phyloP scores from a whole-genome alignment of 2,888 invertebrate species.

The Halocaridina rubra region DNA sequence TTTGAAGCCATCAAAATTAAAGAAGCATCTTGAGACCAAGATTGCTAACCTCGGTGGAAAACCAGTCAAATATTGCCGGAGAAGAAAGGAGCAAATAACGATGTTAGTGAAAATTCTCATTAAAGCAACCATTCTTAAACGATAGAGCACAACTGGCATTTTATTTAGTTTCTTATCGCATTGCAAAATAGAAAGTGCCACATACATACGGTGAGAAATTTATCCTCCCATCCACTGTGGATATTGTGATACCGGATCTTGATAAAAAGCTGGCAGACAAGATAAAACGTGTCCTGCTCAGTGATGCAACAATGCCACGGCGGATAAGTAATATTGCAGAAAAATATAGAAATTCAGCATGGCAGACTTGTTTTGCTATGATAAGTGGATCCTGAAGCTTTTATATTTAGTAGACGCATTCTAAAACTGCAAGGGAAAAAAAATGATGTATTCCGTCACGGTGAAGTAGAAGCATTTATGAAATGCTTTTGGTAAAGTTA shows the following conservation, averaged over 20 bases:
- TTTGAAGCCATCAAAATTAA: conserved; percentile 26
- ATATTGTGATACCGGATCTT: neutral
- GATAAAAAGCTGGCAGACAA: neutral
- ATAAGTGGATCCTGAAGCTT: conserved; percentile 4
- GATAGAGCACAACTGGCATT: conserved; percentile 11
- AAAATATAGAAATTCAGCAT: neutral
- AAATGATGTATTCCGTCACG: neutral
- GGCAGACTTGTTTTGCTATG: neutral
- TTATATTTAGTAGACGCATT: neutral
- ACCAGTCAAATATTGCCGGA: neutral
- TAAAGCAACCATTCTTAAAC: conserved; percentile 14
- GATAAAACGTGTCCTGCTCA: conserved; percentile 9
- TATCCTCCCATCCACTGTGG: conserved; percentile 10
- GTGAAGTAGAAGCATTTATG: neutral
- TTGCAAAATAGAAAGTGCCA: conserved; percentile 13
- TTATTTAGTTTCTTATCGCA: conserved; percentile 11
- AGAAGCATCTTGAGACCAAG: neutral
- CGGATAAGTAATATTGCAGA: neutral
- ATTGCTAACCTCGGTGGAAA: neutral
- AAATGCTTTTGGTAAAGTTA: no score
- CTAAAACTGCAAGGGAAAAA: neutral
- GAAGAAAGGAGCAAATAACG: conserved; percentile 2
- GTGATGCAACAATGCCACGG: no score
- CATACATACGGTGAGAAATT: conserved; percentile 15
- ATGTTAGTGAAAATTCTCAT: neutral